Conservation (phyloP, 2,797 vertebrate genomes). For the Thalassophryne amazonica region DNA sequence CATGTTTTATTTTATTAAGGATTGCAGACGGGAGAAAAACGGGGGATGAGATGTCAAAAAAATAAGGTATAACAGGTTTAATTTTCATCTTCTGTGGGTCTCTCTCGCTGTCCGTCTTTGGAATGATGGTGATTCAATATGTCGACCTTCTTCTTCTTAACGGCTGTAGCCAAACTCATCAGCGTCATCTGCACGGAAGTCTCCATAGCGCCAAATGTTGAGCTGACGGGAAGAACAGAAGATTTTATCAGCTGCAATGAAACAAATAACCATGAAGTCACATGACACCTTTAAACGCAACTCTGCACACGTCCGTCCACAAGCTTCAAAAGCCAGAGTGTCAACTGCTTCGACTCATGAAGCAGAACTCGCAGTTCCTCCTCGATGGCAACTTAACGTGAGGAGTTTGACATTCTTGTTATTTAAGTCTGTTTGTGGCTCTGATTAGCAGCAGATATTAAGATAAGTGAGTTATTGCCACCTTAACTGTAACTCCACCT, state of each 20-base stretch:
- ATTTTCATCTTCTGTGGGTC: slow-evolving; percentile 53
- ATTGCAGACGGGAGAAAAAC: slow-evolving; percentile 11
- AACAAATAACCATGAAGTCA: slow-evolving; percentile 21
- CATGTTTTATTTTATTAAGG: slow-evolving; percentile 16
- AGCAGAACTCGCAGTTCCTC: too few species aligned
- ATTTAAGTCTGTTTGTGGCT: too few species aligned
- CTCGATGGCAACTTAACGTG: too few species aligned
- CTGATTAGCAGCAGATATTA: slow-evolving; percentile 73
- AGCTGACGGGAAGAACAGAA: slow-evolving; percentile 70
- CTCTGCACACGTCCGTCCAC: too few species aligned
- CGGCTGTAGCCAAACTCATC: slow-evolving; percentile 94
- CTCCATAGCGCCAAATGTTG: slow-evolving; percentile 96
- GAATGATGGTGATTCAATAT: slow-evolving; percentile 71
- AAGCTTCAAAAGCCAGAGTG: too few species aligned
- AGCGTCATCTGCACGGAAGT: slow-evolving; percentile 92
- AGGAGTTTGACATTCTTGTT: too few species aligned
- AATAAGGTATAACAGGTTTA: slow-evolving; percentile 49
- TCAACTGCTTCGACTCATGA: too few species aligned
- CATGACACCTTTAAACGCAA: too few species aligned
- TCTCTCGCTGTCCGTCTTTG: slow-evolving; percentile 75
- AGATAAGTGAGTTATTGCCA: slow-evolving; percentile 58
- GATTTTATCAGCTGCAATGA: slow-evolving; percentile 16
- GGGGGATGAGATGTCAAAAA: slow-evolving; percentile 50
- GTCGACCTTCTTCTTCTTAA: slow-evolving; percentile 59
- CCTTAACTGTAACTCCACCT: too few species aligned